Evolutionary conservation across 2,113 vertebrate genomes (phyloP), one percentile per base, ranked within the genome.

Genomic region (Saguinus imperator): DNA sequence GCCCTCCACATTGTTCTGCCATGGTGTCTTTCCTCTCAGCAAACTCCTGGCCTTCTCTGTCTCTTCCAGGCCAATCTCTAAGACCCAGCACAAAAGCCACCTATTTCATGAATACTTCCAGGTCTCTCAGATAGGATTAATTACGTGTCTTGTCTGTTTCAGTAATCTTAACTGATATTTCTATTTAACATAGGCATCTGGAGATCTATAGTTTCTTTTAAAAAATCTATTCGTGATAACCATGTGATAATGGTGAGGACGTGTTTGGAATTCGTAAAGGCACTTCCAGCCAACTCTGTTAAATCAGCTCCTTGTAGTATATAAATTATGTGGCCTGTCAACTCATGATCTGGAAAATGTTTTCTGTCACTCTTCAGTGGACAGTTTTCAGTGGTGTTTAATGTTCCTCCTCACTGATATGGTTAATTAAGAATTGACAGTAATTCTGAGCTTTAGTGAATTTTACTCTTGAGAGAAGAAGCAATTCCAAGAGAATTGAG

Each of bases 371-470:
- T 97, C 87, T 77, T 95, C 92, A 70, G 27, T 87, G 84, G 45
- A 73, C 45, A 92, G 76, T 94, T 92, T 95, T 94, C 91, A 81
- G 21, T 92, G 84, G 66, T 94, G 72, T 85, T 97, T 95, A 86
- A 68, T 95, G 89, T 94, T 94, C 66, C 40, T 96, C 20, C 29
- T 97, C 81, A 85, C n/a, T 94, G 96, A 88, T 40, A 48, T 35
- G 76, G 89, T 89, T 97, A 97, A 96, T 97, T 97, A 96, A 95
- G 58, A 94, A 92, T 91, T 97, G 96, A 96, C 87, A 95, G 89
- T 91, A 87, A 93, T 95, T 96, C 77, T 86, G 79, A 96, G 82
- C 87, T 81, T 95, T 75, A 82, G 48, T 88, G 85, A 29, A 17
- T 87, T 92, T 94, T 91, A 64, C 70, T 97, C 90, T 97, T 89